These are phyloP conservation scores for Norana najaformis DNA, from an alignment of 2,888 invertebrate species.

Conservation along the genomic window DNA sequence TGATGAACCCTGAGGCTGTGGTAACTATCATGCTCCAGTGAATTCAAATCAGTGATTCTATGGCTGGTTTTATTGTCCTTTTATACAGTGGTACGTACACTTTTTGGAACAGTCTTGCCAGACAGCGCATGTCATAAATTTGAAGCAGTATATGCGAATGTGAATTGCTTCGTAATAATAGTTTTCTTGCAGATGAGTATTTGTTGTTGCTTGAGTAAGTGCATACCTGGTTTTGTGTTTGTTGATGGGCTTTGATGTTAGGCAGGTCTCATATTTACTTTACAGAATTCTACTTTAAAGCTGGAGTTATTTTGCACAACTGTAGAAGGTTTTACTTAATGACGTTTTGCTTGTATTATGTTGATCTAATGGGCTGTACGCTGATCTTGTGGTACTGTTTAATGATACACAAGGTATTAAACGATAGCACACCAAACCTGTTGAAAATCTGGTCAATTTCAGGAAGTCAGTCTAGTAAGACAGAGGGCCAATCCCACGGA, in stretches of 20 bases:
- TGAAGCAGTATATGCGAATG: background rate
- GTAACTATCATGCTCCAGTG: background rate
- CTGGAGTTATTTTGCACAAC: background rate
- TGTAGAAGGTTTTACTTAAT: background rate
- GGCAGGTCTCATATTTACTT: background rate
- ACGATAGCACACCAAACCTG: no score
- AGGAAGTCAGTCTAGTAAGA: no score
- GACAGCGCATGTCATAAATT: background rate
- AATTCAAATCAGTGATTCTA: background rate
- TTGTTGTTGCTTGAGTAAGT: background rate
- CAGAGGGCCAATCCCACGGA: no score
- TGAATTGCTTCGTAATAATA: background rate
- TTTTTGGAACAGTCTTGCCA: background rate
- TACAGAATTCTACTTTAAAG: background rate
- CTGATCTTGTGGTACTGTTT: no score
- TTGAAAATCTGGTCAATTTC: no score
- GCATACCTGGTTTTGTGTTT: background rate
- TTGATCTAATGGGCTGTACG: background rate
- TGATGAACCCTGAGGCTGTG: background rate
- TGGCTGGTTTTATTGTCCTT: background rate
- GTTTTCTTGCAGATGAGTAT: background rate
- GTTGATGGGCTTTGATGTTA: background rate
- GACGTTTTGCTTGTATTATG: background rate
- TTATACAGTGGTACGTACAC: background rate
- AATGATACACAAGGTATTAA: no score